phyloP scores from a whole-genome alignment of 2,113 vertebrate species.

The Heterochromis multidens region DNA sequence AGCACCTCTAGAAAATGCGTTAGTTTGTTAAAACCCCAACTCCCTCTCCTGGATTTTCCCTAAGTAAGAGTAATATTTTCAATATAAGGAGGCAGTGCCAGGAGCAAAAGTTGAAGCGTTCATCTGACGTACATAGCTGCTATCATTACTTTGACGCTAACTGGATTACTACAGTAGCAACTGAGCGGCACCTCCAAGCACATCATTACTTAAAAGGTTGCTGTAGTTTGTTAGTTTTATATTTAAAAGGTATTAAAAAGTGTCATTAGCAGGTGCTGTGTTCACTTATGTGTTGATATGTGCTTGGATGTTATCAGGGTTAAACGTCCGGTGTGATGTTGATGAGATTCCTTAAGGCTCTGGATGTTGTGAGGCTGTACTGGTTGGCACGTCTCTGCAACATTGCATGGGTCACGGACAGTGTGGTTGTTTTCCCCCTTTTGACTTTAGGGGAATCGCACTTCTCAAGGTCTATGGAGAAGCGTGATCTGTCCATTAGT shows the following conservation, averaged over 20 bases:
- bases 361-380: background rate
- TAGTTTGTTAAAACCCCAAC: background rate
- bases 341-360: background rate
- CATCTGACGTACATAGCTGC: background rate
- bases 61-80: background rate
- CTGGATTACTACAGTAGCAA: background rate
- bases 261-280: fast-evolving
- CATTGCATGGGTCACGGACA: fast-evolving
- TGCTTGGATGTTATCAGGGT: background rate
- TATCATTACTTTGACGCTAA: background rate
- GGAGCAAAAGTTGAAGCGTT: background rate
- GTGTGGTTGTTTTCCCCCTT: background rate
- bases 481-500: no score
- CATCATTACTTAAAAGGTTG: background rate
- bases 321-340: background rate
- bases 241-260: background rate
- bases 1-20: background rate
- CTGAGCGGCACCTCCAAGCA: background rate
- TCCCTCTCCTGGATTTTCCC: background rate
- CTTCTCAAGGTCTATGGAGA: background rate
- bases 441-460: no score
- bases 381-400: background rate
- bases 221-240: background rate
- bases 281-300: background rate
- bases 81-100: background rate